Evolutionary conservation across 35 echinoderm and acorn worm genomes (phyloP).

Genomic region (Heliocidaris erythrogramma): DNA sequence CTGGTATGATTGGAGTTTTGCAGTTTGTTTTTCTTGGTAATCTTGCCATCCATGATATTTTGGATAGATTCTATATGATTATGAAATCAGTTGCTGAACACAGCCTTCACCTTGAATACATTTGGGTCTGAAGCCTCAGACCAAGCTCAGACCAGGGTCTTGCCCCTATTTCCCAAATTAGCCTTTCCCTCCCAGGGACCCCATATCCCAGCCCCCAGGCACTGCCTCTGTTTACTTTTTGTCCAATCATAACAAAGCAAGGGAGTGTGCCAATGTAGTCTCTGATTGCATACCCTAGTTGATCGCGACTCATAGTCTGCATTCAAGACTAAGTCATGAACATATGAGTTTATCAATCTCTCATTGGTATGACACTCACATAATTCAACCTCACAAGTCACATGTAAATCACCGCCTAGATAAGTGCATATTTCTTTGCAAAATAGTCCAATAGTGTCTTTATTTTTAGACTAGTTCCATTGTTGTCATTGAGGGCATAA

Average conservation of each 20-base stretch:
- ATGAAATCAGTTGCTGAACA: neutral
- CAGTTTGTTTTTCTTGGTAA: too few relatives aligned
- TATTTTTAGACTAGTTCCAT: neutral
- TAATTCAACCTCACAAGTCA: neutral
- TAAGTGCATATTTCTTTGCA: too few relatives aligned
- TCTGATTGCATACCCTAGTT: neutral
- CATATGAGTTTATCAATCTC: neutral
- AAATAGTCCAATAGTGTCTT: neutral
- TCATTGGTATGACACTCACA: neutral
- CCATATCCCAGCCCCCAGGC: neutral
- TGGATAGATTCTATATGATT: too few relatives aligned
- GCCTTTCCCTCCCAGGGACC: neutral
- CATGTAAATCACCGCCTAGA: neutral
- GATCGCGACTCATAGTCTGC: neutral
- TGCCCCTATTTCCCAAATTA: conserved; percentile 2
- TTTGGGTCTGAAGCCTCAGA: neutral
- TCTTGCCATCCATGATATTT: too few relatives aligned
- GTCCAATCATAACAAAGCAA: neutral
- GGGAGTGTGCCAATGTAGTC: neutral
- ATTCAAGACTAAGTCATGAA: neutral
- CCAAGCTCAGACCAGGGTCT: neutral
- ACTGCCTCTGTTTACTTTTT: conserved; percentile 2
- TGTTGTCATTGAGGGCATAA: neutral
- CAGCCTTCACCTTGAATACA: neutral
- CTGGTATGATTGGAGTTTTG: too few relatives aligned